A percentile compares a stretch with the other conserved stretches of the same genome.
Conservation (phyloP, 2,797 vertebrate species). For the Helicolenus hilgendorfi region DNA sequence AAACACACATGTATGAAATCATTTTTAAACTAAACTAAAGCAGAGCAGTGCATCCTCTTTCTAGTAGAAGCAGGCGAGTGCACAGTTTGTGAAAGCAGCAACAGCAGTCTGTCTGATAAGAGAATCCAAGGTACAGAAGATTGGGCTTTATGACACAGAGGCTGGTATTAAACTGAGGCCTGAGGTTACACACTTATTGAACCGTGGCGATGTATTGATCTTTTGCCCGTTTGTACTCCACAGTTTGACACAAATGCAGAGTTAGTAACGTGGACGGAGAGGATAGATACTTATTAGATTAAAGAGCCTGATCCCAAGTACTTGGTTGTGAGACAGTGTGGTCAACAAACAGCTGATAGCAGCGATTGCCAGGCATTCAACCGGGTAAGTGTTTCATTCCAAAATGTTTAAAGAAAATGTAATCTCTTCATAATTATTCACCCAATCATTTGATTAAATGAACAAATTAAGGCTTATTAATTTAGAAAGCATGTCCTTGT, state of each 20-base stretch:
- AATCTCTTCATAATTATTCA: neutral
- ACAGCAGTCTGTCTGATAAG: slow-evolving; percentile 29
- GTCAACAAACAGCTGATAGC: slow-evolving; percentile 16
- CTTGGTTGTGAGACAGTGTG: slow-evolving; percentile 12
- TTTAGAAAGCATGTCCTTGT: neutral
- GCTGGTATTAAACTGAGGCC: slow-evolving; percentile 57
- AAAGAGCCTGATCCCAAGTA: slow-evolving; percentile 38
- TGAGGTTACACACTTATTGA: slow-evolving; percentile 68
- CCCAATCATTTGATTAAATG: neutral
- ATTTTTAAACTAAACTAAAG: neutral
- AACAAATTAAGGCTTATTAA: neutral
- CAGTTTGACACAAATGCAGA: slow-evolving; percentile 74
- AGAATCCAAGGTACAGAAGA: slow-evolving; percentile 49
- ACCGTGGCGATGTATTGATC: slow-evolving; percentile 66
- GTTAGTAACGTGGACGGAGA: slow-evolving; percentile 63
- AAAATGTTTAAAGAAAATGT: neutral
- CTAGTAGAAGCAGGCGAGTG: neutral
- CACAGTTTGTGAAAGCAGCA: slow-evolving; percentile 4
- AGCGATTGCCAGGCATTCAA: neutral
- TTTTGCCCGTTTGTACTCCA: slow-evolving; percentile 53
- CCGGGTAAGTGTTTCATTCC: neutral
- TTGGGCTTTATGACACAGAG: slow-evolving; percentile 58
- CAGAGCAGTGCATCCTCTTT: neutral
- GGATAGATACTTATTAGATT: slow-evolving; percentile 64
- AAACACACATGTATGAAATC: neutral